Evolutionary conservation across 2,888 invertebrate genomes (phyloP), one percentile per base, ranked within the genome.

Genomic region (Priocnemis perturbator): DNA sequence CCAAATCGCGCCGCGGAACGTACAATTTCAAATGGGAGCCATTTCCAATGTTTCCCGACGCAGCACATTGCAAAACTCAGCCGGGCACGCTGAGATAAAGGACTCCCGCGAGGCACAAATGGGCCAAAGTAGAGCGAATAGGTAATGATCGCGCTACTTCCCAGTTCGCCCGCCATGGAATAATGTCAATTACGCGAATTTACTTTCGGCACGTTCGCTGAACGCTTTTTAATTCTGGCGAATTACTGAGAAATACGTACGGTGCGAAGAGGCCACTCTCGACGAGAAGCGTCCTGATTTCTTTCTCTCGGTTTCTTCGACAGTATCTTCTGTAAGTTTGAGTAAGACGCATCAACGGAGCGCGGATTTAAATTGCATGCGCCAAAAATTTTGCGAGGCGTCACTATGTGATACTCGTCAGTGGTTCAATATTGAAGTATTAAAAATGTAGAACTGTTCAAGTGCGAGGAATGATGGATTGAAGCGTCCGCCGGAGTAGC

Each of bases 21-120:
- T 64, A 72, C 72, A 72, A 74, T 75, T 75, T 74, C 73, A 69
- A 74, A 71, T 75, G 60, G 50, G 50, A 48, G 64, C 60, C 19
- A 59, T 58, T 52, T 37, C 45, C 15, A 52, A 26, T 44, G 14
- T 61, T 58, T 14, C 63, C 11, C 64, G 50, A 67, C 20, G 19
- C 45, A 58, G 45, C 45, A 17, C 50, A 19, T 50, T 50, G 19
- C 50, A 17, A 50, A 19, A 50, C 50, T 14, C 50, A 50, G 30
- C 20, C 23, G 17, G 9, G 45, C 47, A 2, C 21, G 52, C 57
- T 17, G 50, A 56, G 57, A 63, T 50, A 47, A 69, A 58, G 47
- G 67, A 67, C 60, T 67, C 65, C 66, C 9, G n/a, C 60, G 63
- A 37, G 55, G 47, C 58, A 66, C 26, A 57, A 59, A 37, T 19